Percentiles rank a stretch among this genome's conserved stretches.
These are phyloP conservation scores for Sarcophaga caerulescens DNA, from an alignment of 2,888 invertebrate genomes.

Conservation along the genomic window DNA sequence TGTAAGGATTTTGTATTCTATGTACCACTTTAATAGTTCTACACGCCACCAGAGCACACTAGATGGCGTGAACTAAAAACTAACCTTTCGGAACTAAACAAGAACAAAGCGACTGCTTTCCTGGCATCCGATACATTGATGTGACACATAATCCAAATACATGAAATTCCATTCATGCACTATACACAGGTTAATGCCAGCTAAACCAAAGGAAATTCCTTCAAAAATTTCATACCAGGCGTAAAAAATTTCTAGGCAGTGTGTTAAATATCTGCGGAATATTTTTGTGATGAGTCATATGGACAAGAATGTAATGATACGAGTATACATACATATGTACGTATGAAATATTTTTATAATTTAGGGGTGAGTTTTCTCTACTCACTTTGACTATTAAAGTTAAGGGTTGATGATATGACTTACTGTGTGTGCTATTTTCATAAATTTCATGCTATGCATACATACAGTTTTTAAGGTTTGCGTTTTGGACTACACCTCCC, in stretches of 20 bases:
- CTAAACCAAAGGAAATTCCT: slow-evolving; percentile 78
- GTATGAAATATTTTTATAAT: background rate
- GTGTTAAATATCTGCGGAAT: slow-evolving; percentile 36
- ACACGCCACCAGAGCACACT: background rate
- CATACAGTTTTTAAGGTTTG: slow-evolving; percentile 11
- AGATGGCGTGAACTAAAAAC: background rate
- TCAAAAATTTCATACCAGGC: slow-evolving; percentile 77
- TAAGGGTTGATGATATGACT: too few species aligned
- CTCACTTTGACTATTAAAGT: background rate
- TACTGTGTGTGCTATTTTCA: background rate
- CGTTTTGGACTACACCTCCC: slow-evolving; percentile 42
- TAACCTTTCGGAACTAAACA: background rate
- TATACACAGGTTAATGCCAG: background rate
- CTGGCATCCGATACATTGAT: background rate
- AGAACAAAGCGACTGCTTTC: background rate
- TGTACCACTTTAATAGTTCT: background rate
- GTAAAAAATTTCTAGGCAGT: slow-evolving; percentile 69
- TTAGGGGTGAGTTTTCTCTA: slow-evolving; percentile 40
- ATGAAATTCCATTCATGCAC: slow-evolving; percentile 35
- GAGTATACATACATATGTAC: background rate
- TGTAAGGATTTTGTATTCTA: background rate
- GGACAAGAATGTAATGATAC: slow-evolving; percentile 9
- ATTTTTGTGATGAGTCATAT: slow-evolving; percentile 52
- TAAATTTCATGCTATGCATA: background rate
- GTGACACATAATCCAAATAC: background rate